phyloP scores from a whole-genome alignment of 2,113 vertebrate genomes.

The Psophia crepitans region DNA sequence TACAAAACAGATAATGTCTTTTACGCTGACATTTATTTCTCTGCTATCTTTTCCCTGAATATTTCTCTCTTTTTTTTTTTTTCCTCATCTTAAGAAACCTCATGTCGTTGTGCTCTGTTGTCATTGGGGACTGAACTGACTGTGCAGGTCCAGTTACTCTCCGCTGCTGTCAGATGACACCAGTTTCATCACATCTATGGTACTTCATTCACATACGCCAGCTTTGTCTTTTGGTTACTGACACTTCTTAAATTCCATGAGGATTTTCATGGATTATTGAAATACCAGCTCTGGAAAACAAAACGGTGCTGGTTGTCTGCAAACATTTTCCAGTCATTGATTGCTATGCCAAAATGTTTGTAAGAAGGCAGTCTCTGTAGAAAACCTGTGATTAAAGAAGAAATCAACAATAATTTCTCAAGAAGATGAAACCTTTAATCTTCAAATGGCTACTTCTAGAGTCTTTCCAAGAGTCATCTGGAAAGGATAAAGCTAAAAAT shows the following conservation, averaged over 20 bases:
- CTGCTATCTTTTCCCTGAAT: background rate
- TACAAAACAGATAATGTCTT: background rate
- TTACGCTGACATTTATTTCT: background rate
- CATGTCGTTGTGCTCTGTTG: fast-evolving
- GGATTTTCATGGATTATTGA: background rate
- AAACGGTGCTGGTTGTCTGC: background rate
- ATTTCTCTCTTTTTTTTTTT: background rate
- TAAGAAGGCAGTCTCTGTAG: background rate
- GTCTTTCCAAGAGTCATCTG: background rate
- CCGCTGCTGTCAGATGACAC: background rate
- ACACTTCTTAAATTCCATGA: background rate
- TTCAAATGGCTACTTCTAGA: background rate
- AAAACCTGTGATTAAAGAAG: background rate
- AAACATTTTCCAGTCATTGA: background rate
- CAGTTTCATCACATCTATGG: background rate
- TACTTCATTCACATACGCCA: background rate
- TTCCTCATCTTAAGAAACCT: background rate
- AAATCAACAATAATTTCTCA: background rate
- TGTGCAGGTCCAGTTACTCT: background rate
- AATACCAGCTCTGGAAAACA: background rate
- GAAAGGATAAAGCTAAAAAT: background rate
- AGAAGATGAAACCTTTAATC: background rate
- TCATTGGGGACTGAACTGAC: background rate
- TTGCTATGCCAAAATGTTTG: background rate
- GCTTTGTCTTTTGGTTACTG: background rate